Base-by-base conservation (phyloP, 2,113 vertebrate genomes). In the Polyodon spathula region DNA sequence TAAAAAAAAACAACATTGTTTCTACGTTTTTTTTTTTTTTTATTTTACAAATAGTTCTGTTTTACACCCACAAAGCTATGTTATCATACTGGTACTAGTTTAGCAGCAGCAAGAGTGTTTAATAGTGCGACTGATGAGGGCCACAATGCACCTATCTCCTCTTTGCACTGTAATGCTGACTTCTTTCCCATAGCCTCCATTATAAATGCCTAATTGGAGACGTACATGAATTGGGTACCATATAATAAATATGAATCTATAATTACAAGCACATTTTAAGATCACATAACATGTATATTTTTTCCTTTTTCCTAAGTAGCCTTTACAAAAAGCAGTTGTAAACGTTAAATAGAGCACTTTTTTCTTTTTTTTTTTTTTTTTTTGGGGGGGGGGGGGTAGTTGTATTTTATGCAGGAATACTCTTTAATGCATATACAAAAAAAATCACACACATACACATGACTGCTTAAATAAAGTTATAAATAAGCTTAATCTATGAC, bases 171-270 rank as follows among this genome's bases (percentile, higher is more conserved):
- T 37, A 15, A 12, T 42, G 14, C 15, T n/a, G 10, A 48, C 8
- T 37, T 50, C 38, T 60, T 37, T 6, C 43, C 27, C 44, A 9
- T 4, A 44, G 14, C 42, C 44, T 51, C 39, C 17, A 15, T n/a
- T 51, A 15, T 38, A n/a, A 38, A 16, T 50, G 59, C 59, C 50
- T 16, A 7, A 51, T 10, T 9, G 59, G 9, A 12, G 17, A 51
- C 8, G 9, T 17, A 27, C 38, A 39, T 15, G 39, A 50, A n/a
- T 51, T 60, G 16, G 48, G 59, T 60, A 60, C 59, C 59, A 6
- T 51, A 38, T 43, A 60, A 60, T 60, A 60, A 60, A 60, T 60
- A 48, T 8, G 11, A 37, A 60, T 7, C 27, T 27, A 16, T 12
- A 50, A n/a, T 40, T 40, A 42, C 9, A 58, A 60, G 1, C 8